Evolutionary conservation across 2,113 vertebrate genomes (phyloP).

Genomic region (Corydoras sp.): DNA sequence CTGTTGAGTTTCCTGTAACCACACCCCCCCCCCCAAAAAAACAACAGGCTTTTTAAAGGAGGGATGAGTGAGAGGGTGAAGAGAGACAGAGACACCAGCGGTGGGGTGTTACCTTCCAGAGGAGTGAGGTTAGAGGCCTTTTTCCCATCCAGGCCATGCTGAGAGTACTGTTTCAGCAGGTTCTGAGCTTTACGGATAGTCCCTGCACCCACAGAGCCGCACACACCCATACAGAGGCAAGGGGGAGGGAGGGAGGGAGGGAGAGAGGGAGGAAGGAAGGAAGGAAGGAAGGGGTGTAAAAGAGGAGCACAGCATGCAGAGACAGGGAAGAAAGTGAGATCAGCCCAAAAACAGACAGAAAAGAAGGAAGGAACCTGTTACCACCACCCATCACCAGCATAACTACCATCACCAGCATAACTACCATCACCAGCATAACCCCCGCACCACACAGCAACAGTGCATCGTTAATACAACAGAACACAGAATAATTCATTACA

Average conservation of each 20-base stretch:
- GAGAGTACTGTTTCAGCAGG: slow-evolving; percentile 99
- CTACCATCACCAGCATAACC: too few species aligned
- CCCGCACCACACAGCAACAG: too few species aligned
- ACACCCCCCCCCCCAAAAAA: slow-evolving; percentile 18
- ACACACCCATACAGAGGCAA: slow-evolving; percentile 57
- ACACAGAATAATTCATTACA: too few species aligned
- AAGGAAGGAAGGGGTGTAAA: slow-evolving; percentile 59
- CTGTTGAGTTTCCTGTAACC: slow-evolving; percentile 29
- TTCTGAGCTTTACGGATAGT: slow-evolving; percentile 99
- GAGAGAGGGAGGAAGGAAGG: slow-evolving; percentile 45
- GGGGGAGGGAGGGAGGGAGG: slow-evolving; percentile 50
- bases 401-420: too few species aligned
- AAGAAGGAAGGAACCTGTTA: slow-evolving; percentile 53
- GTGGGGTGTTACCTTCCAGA: slow-evolving; percentile 99
- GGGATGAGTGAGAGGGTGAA: background rate
- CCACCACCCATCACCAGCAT: slow-evolving; percentile 43
- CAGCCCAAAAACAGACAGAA: slow-evolving; percentile 53
- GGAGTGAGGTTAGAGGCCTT: slow-evolving; percentile 98
- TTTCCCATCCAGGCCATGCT: slow-evolving; percentile 99
- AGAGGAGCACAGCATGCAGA: slow-evolving; percentile 34
- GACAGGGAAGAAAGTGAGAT: slow-evolving; percentile 1
- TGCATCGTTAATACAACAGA: too few species aligned
- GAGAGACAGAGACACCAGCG: slow-evolving; percentile 42
- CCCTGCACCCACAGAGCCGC: slow-evolving; percentile 79
- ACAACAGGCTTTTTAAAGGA: slow-evolving; percentile 12